Evolutionary conservation across 2,888 invertebrate species (phyloP).

Genomic region (Mallateleia sp.): DNA sequence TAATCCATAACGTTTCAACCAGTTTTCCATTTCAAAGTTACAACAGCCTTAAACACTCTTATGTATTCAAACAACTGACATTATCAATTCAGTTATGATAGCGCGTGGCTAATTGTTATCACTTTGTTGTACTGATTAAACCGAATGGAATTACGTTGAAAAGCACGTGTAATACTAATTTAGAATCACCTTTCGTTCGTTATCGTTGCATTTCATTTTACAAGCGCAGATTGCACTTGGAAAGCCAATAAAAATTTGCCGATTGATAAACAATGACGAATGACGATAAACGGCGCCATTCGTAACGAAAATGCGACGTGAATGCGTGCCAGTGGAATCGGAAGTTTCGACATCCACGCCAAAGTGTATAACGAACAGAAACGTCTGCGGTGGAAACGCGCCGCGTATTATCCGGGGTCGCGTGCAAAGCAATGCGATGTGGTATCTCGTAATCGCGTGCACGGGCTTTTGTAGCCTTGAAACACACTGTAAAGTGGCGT

Average conservation of each 20-base stretch:
- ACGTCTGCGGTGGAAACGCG: constrained; percentile 23
- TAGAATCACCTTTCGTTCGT: background rate
- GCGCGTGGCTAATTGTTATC: constrained; percentile 45
- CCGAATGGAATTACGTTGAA: background rate
- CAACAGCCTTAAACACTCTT: background rate
- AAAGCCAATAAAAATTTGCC: constrained; percentile 29
- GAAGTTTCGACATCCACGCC: constrained; percentile 20
- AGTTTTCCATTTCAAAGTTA: too few species aligned
- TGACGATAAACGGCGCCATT: background rate
- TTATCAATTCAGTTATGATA: constrained; percentile 39
- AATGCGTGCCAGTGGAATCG: constrained; percentile 32
- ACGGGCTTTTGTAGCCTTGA: constrained; percentile 86
- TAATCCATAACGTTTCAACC: too few species aligned
- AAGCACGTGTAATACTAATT: constrained; percentile 46
- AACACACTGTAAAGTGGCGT: constrained; percentile 85
- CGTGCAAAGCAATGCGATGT: constrained; percentile 84
- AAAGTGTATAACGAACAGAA: constrained; percentile 9
- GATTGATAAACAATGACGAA: constrained; percentile 50
- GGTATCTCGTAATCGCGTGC: constrained; percentile 86
- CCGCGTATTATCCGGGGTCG: constrained; percentile 73
- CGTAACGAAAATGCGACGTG: background rate
- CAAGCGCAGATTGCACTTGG: background rate
- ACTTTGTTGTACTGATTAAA: constrained; percentile 11
- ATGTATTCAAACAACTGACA: background rate
- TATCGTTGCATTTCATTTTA: background rate